Evolutionary conservation across 2,888 invertebrate species (phyloP), one percentile per base, ranked within the genome.

Genomic region (Patella caerulea): DNA sequence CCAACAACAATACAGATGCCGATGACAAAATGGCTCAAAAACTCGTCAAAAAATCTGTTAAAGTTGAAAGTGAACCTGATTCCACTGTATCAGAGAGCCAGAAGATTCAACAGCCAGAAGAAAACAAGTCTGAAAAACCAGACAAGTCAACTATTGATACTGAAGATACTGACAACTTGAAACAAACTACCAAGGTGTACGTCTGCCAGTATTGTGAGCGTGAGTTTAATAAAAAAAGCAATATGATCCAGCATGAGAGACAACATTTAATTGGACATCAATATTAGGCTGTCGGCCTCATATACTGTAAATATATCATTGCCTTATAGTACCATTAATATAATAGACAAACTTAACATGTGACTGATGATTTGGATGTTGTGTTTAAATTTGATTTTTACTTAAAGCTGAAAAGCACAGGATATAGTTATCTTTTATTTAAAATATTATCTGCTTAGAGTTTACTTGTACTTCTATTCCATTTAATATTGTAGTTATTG

Each of bases 121-220:
- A 83, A 9, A 59, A 45, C 11, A 69, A 24, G 24, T 70, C 52
- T 24, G 56, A 59, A 12, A 54, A 75, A 34, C 75, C 76, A 7
- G 73, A 76, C n/a, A 1, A 7, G 45, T 45, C 45, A 45, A 45
- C 45, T 45, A 73, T 59, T n/a, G 78, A 79, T 9, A 75, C 73
- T 5, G 73, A 17, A 19, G 9, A 24, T 19, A 29, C 55, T n/a
- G 52, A 73, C 15, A 29, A 24, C n/a, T 24, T 19, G 45, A 55
- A 34, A 4, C 45, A 29, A 29, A 74, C 76, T 56, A 82, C 82
- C n/a, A 86, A 86, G 78, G 87, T 89, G 3, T 89, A 88, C 78
- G 87, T 88, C 15, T 89, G 89, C 77, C 87, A 88, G 77, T 89
- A 84, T 76, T 88, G 89, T 84, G 89, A 89, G 72, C 77, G 88